Evolutionary conservation across 2,888 invertebrate species (phyloP).

Genomic region (Stenurella melanura): DNA sequence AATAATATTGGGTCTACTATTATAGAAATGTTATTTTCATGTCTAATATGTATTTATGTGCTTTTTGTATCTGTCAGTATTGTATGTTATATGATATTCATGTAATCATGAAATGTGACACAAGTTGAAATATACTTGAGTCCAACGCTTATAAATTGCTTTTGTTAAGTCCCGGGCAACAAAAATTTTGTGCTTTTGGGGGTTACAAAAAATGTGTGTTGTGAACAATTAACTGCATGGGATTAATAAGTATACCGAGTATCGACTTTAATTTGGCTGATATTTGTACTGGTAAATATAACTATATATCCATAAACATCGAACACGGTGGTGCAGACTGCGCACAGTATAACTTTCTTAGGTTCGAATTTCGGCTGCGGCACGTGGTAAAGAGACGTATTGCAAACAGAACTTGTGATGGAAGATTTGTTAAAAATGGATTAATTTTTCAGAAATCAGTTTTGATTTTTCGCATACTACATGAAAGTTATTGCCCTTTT

Average conservation of each 20-base stretch:
- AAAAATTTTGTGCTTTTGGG: constrained; percentile 18
- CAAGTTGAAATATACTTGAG: constrained; percentile 25
- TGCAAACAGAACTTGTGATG: too few relatives aligned
- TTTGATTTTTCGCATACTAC: too few relatives aligned
- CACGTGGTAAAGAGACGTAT: too few relatives aligned
- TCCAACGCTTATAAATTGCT: constrained; percentile 11
- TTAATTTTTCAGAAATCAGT: too few relatives aligned
- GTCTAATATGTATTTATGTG: constrained; percentile 55
- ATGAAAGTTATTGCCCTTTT: too few relatives aligned
- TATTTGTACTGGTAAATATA: neutral
- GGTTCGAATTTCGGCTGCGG: too few relatives aligned
- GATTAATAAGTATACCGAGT: neutral
- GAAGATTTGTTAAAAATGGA: too few relatives aligned
- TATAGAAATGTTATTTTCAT: constrained; percentile 15
- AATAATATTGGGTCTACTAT: constrained; percentile 16
- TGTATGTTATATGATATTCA: constrained; percentile 67
- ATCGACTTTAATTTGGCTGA: neutral
- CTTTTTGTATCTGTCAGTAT: constrained; percentile 70
- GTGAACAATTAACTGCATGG: constrained; percentile 15
- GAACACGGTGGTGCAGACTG: too few relatives aligned
- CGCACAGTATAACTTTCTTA: too few relatives aligned
- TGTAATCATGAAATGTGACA: constrained; percentile 27
- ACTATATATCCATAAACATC: too few relatives aligned
- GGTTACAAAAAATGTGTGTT: constrained; percentile 2
- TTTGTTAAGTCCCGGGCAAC: constrained; percentile 17